phyloP scores from a whole-genome alignment of 1,140 invertebrate genomes.

The Mya arenaria region DNA sequence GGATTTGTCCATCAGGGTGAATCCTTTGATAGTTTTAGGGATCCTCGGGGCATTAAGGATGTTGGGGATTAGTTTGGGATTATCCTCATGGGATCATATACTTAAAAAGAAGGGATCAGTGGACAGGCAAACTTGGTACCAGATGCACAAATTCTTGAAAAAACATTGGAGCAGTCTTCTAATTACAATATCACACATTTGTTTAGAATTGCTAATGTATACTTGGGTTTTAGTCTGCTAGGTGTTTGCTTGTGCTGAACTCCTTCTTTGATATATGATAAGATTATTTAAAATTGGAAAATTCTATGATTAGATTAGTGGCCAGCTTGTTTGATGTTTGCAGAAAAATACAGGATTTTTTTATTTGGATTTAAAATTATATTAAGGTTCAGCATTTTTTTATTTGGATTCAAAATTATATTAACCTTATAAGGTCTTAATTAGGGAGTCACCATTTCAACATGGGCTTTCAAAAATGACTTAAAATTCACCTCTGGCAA shows the following conservation, averaged over 20 bases:
- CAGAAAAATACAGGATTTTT: not conserved
- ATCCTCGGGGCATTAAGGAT: constrained; percentile 10
- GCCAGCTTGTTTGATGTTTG: not conserved
- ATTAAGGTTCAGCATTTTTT: not conserved
- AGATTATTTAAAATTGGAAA: constrained; percentile 12
- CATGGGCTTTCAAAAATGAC: not conserved
- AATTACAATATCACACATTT: constrained; percentile 40
- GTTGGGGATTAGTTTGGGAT: constrained; percentile 31
- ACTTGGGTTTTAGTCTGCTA: constrained; percentile 28
- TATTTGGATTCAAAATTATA: no score
- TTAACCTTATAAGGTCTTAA: no score
- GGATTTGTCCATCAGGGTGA: no score
- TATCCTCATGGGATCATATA: constrained; percentile 35
- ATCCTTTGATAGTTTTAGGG: no score
- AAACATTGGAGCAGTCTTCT: no score
- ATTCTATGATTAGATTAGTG: not conserved
- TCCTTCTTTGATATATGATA: constrained; percentile 11
- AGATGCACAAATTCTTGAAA: constrained; percentile 14
- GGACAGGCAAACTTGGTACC: not conserved
- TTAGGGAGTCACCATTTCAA: no score
- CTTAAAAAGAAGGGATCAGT: constrained; percentile 17
- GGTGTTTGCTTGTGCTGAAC: not conserved
- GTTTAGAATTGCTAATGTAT: constrained; percentile 39
- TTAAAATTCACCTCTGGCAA: not conserved
- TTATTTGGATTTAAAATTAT: not conserved